These are phyloP conservation scores for Lonchura striata DNA, from an alignment of 2,113 vertebrate genomes.

Conservation along the genomic window DNA sequence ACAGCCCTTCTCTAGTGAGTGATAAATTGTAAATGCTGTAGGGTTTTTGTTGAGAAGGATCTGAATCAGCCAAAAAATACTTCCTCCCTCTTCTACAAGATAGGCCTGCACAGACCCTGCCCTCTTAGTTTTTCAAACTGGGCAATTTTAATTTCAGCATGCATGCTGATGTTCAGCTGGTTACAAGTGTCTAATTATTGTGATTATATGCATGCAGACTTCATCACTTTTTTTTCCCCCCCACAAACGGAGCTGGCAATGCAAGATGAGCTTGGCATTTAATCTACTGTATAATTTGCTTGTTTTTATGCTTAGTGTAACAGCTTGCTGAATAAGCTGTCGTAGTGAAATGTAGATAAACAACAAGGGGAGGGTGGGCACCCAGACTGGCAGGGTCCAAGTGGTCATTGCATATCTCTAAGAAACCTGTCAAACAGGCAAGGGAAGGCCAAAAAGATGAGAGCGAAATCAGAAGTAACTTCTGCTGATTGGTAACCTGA, in stretches of 20 bases:
- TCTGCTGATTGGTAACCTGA: not conserved
- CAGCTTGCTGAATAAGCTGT: constrained; percentile 31
- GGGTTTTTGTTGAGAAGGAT: not conserved
- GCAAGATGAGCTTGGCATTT: constrained; percentile 29
- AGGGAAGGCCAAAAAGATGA: not conserved
- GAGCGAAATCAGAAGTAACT: not conserved
- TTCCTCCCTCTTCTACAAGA: not conserved
- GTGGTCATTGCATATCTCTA: not conserved
- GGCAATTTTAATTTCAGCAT: constrained; percentile 43
- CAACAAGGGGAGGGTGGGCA: not conserved
- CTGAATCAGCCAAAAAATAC: not conserved
- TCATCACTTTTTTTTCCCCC: constrained; percentile 21
- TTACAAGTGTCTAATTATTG: constrained; percentile 60
- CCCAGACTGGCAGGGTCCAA: not conserved
- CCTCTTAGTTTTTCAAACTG: not conserved
- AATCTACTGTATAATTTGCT: constrained; percentile 29
- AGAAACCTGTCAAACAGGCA: not conserved
- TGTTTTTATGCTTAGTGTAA: constrained; percentile 49
- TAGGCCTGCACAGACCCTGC: not conserved
- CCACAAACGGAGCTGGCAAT: constrained; percentile 33
- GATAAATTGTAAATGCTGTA: not conserved
- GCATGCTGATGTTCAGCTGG: constrained; percentile 27
- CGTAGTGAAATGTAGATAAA: not conserved
- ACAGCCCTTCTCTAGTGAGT: not conserved
- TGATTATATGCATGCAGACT: constrained; percentile 48